Evolutionary conservation across 2,113 vertebrate genomes (phyloP).

Genomic region (Tragulus kanchil): DNA sequence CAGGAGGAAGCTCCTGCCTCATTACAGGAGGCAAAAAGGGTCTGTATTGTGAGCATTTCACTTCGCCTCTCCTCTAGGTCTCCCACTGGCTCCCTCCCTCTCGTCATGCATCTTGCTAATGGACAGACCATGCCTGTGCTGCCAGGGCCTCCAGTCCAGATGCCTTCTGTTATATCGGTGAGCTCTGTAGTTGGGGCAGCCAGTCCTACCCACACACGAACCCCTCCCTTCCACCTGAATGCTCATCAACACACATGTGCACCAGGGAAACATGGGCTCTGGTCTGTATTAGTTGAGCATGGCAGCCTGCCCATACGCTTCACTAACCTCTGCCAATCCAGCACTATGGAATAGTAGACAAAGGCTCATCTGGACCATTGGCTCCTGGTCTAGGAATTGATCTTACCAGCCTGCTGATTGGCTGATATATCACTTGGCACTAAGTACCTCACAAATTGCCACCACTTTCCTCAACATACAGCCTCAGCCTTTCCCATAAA

Average conservation of each 20-base stretch:
- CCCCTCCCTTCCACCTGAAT: slow-evolving; percentile 68
- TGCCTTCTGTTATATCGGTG: slow-evolving; percentile 98
- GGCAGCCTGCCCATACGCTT: slow-evolving; percentile 62
- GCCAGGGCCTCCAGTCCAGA: slow-evolving; percentile 95
- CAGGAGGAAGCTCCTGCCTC: neutral
- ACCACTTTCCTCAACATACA: slow-evolving; percentile 57
- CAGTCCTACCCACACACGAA: neutral
- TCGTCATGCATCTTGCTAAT: slow-evolving; percentile 97
- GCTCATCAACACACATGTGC: slow-evolving; percentile 25
- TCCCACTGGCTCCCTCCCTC: slow-evolving; percentile 94
- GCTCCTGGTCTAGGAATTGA: slow-evolving; percentile 78
- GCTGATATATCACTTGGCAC: slow-evolving; percentile 81
- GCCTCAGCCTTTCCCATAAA: slow-evolving; percentile 26
- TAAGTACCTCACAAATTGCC: slow-evolving; percentile 49
- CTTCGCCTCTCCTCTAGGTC: slow-evolving; percentile 89
- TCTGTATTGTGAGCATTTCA: slow-evolving; percentile 46
- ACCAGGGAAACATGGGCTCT: slow-evolving; percentile 52
- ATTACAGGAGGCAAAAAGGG: slow-evolving; percentile 22
- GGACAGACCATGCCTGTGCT: slow-evolving; percentile 96
- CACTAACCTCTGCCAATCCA: slow-evolving; percentile 69
- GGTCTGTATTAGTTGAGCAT: slow-evolving; percentile 56
- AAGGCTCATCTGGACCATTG: slow-evolving; percentile 83
- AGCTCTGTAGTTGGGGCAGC: slow-evolving; percentile 78
- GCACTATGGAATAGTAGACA: slow-evolving; percentile 52
- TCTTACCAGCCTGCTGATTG: slow-evolving; percentile 81